These are phyloP conservation scores for Balaenoptera acutorostrata DNA, from an alignment of 2,113 vertebrate species.

Conservation along the genomic window DNA sequence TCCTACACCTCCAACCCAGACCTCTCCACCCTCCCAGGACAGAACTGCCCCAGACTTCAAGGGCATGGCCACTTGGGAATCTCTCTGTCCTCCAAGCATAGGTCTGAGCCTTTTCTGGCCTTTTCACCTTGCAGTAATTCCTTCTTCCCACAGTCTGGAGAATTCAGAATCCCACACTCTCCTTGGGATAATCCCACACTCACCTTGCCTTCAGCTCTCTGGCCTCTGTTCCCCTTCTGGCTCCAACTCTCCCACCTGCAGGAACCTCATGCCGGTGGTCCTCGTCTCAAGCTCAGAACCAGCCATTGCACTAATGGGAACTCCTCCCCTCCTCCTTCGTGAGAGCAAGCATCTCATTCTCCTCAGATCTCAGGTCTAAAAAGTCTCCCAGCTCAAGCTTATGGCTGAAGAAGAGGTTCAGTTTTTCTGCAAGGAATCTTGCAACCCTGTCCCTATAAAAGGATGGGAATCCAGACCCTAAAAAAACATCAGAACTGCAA, in stretches of 20 bases:
- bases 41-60: not conserved
- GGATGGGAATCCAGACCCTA: not conserved
- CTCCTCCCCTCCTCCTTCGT: not conserved
- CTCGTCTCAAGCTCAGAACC: not conserved
- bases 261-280: not conserved
- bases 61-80: not conserved
- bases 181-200: not conserved
- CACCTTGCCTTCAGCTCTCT: not conserved
- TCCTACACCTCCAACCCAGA: not conserved
- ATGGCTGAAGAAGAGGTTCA: not conserved
- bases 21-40: not conserved
- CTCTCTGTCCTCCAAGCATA: not conserved
- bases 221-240: not conserved
- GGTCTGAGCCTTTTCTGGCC: not conserved
- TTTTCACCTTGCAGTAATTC: not conserved
- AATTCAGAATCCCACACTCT: not conserved
- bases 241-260: not conserved
- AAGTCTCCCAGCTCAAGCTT: not conserved
- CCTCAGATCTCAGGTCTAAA: not conserved
- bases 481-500: not conserved
- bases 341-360: not conserved
- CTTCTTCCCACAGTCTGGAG: not conserved
- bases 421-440: not conserved
- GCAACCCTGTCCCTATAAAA: not conserved
- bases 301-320: fast-evolving